phyloP scores from a whole-genome alignment of 1,140 invertebrate species.

The Phthorimaea operculella region DNA sequence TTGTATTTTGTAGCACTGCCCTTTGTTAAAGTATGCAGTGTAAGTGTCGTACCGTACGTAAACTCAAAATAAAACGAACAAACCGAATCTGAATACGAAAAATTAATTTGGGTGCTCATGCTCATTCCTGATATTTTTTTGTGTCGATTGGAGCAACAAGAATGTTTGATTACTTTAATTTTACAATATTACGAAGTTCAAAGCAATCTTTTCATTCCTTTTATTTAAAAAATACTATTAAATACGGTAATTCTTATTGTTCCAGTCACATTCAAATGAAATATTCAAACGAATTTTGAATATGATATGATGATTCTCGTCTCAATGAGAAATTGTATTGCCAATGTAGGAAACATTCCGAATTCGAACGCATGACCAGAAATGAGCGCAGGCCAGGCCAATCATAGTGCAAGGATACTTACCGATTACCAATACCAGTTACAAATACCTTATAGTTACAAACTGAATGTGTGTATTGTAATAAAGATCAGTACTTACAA shows the following conservation, averaged over 20 bases:
- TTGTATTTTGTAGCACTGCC: too few relatives aligned
- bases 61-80: too few relatives aligned
- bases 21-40: too few relatives aligned
- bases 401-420: neutral
- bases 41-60: too few relatives aligned
- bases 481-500: neutral
- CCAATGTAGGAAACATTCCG: neutral
- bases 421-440: neutral
- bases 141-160: neutral
- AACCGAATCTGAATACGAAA: too few relatives aligned
- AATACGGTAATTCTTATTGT: neutral
- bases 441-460: neutral
- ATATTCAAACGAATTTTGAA: neutral
- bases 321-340: neutral
- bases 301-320: neutral
- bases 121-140: constrained; percentile 21
- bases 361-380: neutral
- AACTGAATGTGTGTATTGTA: neutral
- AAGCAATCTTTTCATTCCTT: too few relatives aligned
- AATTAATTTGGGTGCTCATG: constrained; percentile 12
- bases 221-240: too few relatives aligned
- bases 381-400: neutral
- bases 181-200: too few relatives aligned
- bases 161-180: neutral
- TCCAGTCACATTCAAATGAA: neutral